Evolutionary conservation across 2,888 invertebrate species (phyloP).

Genomic region (Agelastica alni): DNA sequence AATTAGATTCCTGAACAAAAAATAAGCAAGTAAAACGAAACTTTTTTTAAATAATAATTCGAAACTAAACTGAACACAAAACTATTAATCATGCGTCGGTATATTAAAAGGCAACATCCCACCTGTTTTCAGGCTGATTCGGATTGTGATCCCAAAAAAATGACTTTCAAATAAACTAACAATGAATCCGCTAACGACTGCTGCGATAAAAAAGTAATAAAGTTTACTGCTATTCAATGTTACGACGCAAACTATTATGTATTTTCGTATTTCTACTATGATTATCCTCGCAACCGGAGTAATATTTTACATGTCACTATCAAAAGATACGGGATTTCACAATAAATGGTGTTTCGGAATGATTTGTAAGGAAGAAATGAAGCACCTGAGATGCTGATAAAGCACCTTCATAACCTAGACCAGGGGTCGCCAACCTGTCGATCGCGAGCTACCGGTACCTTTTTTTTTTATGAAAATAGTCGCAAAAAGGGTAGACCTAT

Average conservation of each 20-base stretch:
- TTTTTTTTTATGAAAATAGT: no score
- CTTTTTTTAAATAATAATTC: no score
- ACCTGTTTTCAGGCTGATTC: constrained; percentile 1
- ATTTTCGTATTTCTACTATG: constrained; percentile 14
- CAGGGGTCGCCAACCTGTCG: no score
- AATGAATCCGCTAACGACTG: constrained; percentile 6
- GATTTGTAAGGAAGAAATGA: constrained; percentile 29
- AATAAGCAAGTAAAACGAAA: no score
- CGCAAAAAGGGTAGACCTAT: no score
- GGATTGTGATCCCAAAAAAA: not conserved
- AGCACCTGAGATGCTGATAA: constrained; percentile 32
- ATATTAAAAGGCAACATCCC: constrained; percentile 9
- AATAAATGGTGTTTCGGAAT: constrained; percentile 24
- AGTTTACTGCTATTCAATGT: not conserved
- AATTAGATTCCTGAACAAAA: no score
- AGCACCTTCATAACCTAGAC: no score
- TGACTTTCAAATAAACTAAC: not conserved
- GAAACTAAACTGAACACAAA: no score
- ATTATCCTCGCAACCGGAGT: constrained; percentile 18
- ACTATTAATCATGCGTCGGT: constrained; percentile 1
- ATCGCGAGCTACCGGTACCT: no score
- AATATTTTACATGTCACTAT: constrained; percentile 34
- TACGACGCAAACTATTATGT: constrained; percentile 5
- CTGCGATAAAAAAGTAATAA: constrained; percentile 1
- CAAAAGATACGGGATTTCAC: constrained; percentile 29